Base-by-base conservation (phyloP, 1,140 invertebrate genomes). In the Aphaenogaster rudis region DNA sequence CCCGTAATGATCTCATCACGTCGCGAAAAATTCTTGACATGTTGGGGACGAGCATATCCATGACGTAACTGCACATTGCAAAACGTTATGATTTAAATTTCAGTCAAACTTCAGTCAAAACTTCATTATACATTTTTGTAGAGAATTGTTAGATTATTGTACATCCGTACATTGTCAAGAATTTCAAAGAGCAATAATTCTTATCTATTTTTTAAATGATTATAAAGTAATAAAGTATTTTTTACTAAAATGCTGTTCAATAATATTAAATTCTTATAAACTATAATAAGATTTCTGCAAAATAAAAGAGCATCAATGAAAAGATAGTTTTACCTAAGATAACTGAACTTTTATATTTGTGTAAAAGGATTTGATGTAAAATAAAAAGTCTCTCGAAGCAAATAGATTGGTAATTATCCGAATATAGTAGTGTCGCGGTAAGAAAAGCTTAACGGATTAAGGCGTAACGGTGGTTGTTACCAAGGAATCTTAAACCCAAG, bases 391-490 rank as follows among this genome's bases (percentile, higher is more conserved):
- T 72, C 13, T 39, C 42, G 21, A 42, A 71, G 57, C 48, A n/a
- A 63, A 42, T 42, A 50, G 57, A 48, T n/a, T 15, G 39, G 5
- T 21, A 72, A 84, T 84, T 84, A 42, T 59, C 39, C 67, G 57
- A 82, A 84, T 84, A 84, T 39, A 54, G 54, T 45, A 50, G 13
- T 61, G 42, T 59, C 3, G 11, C 21, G 4, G 17, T 39, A 74
- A 59, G 66, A 71, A 36, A 33, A 74, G 15, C 7, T 21, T 82
- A 82, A 82, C 69, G 80, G 69, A 82, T 74, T 67, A 54, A 33
- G 17, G 39, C 28, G 15, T 72, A 72, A 72, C 80, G 45, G 33
- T 17, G n/a, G 6, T 36, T 54, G 36, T n/a, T 15, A 17, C 48
- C 17, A 13, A 48, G 4, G 17, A 45, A 61, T 81, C 5, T 45